Base-by-base conservation (phyloP, 2,113 vertebrate genomes). In the Alces alces region DNA sequence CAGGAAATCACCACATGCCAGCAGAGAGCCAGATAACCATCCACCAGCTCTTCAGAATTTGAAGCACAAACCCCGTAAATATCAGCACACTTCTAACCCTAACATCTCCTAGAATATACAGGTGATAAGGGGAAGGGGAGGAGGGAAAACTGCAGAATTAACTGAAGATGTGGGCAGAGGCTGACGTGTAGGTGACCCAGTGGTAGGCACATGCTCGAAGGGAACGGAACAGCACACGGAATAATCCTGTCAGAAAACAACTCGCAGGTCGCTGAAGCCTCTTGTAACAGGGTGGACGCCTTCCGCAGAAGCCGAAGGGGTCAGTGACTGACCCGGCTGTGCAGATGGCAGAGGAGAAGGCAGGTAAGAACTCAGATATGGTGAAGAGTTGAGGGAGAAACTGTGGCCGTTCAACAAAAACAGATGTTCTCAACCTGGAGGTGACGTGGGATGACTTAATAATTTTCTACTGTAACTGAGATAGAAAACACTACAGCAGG, bases 71-170 rank as follows among this genome's bases (percentile, higher is more conserved):
- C 99, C 99, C 96, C 99, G 98, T 39, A 99, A 99, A 23, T 99
- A 99, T 98, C 99, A 99, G 97, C 98, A 99, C 94, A 99, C 98
- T 10, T 96, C 99, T 93, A 99, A 99, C 94, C 99, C 99, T 73
- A 98, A 96, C 95, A 99, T 99, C 96, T 99, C 99, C 98, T 99
- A 99, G 99, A 99, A 99, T 99, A 99, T 99, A 61, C 99, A 99
- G 97, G 99, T 99, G 85, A 99, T 99, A 99, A 99, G 99, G 96
- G 99, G 99, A 95, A 99, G 82, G 90, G 98, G 99, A 86, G 99
- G 99, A 2, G 98, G 99, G 73, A 98, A 98, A 97, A 70, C 99
- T 98, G 99, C 99, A 1, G 98, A 99, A 61, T 99, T 99, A 96
- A 99, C 17, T 99, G 99, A 99, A 99, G 97, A 99, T 98, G 1